phyloP scores from a whole-genome alignment of 2,113 vertebrate species.

The Rhipidura dahli region DNA sequence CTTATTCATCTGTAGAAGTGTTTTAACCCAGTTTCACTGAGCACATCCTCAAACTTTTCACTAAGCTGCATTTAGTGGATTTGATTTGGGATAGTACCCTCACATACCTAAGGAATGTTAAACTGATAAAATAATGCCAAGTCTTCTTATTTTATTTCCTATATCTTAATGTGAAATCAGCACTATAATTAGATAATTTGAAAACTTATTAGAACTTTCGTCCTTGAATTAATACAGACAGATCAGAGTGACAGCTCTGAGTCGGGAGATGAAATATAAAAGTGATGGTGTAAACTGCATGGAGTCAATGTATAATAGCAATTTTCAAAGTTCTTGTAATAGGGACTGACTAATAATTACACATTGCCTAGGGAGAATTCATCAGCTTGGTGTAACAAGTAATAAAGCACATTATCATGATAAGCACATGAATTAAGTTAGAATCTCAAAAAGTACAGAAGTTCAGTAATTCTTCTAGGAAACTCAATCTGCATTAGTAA shows the following conservation, averaged over 20 bases:
- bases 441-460: slow-evolving; percentile 48
- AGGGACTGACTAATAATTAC: slow-evolving; percentile 67
- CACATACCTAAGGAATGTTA: not conserved
- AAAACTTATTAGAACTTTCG: slow-evolving; percentile 65
- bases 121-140: slow-evolving; percentile 11
- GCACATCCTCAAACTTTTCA: not conserved
- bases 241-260: slow-evolving; percentile 16
- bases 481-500: slow-evolving; percentile 63
- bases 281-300: not conserved
- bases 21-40: not conserved
- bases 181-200: slow-evolving; percentile 56
- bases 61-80: not conserved
- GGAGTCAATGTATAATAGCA: slow-evolving; percentile 20
- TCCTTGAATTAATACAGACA: slow-evolving; percentile 52
- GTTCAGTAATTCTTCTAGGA: slow-evolving; percentile 33
- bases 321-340: slow-evolving; percentile 62
- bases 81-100: not conserved
- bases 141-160: slow-evolving; percentile 43
- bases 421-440: slow-evolving; percentile 61
- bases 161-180: slow-evolving; percentile 32
- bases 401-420: slow-evolving; percentile 54
- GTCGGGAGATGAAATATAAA: not conserved
- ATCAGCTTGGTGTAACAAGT: slow-evolving; percentile 62
- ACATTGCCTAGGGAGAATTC: slow-evolving; percentile 55
- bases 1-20: not conserved